Base-by-base conservation (phyloP, 2,888 invertebrate species). In the Coenonympha arcania region DNA sequence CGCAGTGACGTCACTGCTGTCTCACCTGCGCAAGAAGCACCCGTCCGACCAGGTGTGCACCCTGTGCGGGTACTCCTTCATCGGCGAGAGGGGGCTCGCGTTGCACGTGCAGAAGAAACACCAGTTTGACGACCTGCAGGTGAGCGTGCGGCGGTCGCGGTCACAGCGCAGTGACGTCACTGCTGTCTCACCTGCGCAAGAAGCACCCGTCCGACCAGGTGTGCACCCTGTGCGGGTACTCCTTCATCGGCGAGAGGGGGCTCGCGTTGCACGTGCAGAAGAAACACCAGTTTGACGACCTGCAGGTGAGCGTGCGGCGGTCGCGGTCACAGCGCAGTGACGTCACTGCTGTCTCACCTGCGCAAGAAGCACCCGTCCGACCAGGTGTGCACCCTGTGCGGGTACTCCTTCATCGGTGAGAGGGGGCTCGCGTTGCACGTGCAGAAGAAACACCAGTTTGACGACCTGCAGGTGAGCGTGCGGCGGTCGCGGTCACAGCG, bases 401-500 rank as follows among this genome's bases (percentile, higher is more conserved):
- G 84, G 0, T 82, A 76, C 28, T 77, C 81, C 0, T 84, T 83
- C 55, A 79, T 83, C 3, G 82, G 83, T 41, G 70, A 73, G 22
- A 83, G 82, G 44, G 84, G 31, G 2, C 31, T 31, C 9, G 16
- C 31, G 8, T 3, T 31, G 4, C 31, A 31, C 15, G 6, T 31
- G 15, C 31, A 31, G 15, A 15, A 16, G 15, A 31, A 31, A 8
- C 31, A 31, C 2, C 31, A 31, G 16, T 8, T 31, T 3, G 15
- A 31, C 31, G 13, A 16, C 8, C 6, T 16, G 16, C 31, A 31
- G 31, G 31, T 31, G 3, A 8, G 15, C n/a, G n/a, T n/a, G n/a
- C n/a, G n/a, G n/a, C n/a, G n/a, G n/a, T n/a, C n/a, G n/a, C n/a
- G n/a, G n/a, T n/a, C n/a, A n/a, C n/a, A n/a, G n/a, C n/a, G n/a